Conservation (phyloP, 2,113 vertebrate species). For the Cryptotis parvus region DNA sequence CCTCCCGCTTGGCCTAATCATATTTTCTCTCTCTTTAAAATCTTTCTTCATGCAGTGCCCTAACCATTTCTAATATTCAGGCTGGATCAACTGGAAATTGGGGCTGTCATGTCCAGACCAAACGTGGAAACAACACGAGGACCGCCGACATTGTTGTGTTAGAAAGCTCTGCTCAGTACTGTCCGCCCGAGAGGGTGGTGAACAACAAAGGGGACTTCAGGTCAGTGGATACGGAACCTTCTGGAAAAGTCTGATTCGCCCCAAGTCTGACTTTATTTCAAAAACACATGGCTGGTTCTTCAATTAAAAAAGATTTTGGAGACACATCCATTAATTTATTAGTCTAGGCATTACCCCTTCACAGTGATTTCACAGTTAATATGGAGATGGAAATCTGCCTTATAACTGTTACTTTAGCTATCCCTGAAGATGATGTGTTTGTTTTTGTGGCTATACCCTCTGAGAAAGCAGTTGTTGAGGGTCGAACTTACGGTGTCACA, state of each 20-base stretch:
- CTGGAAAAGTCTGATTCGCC: neutral
- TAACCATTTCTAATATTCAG: slow-evolving; percentile 99
- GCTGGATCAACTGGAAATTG: slow-evolving; percentile 97
- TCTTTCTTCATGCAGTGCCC: slow-evolving; percentile 87
- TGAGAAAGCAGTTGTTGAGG: too few relatives aligned
- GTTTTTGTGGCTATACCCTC: too few relatives aligned
- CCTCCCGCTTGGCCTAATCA: slow-evolving; percentile 20
- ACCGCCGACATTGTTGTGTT: slow-evolving; percentile 96
- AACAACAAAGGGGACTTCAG: slow-evolving; percentile 99
- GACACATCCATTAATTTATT: neutral
- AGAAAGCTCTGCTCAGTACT: slow-evolving; percentile 96
- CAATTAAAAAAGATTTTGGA: neutral
- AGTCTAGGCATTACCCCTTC: neutral
- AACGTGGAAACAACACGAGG: slow-evolving; percentile 96
- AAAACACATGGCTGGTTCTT: neutral
- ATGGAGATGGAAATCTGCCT: neutral
- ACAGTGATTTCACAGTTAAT: neutral
- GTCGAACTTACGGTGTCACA: too few relatives aligned
- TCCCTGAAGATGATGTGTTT: neutral
- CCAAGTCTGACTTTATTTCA: neutral
- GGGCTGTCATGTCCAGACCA: slow-evolving; percentile 96
- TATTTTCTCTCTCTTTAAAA: slow-evolving; percentile 57
- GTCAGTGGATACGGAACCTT: slow-evolving; percentile 84
- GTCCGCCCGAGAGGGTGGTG: slow-evolving; percentile 92
- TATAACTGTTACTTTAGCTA: neutral